phyloP scores from a whole-genome alignment of 1,140 invertebrate species.

The Chrysoperla carnea region DNA sequence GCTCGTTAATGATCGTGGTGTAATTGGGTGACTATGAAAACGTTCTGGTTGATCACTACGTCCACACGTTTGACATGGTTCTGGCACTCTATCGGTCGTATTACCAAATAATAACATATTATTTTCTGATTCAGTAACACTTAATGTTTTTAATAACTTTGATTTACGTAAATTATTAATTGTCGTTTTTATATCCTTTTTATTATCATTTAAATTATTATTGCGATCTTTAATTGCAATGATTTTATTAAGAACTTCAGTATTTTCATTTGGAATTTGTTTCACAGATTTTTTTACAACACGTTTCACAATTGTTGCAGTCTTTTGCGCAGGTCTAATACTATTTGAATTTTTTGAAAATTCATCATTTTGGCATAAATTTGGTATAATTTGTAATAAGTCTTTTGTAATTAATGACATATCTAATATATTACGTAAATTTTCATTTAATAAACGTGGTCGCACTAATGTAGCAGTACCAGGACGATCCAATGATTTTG shows the following conservation, averaged over 20 bases:
- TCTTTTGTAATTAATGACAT: constrained; percentile 39
- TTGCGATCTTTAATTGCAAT: constrained; percentile 1
- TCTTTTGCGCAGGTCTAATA: neutral
- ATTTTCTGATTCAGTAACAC: neutral
- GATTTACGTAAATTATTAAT: neutral
- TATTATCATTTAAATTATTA: constrained; percentile 2
- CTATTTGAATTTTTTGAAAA: neutral
- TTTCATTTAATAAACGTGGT: constrained; percentile 32
- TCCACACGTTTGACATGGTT: constrained; percentile 36
- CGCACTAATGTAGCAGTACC: constrained; percentile 36
- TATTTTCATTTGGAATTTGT: neutral
- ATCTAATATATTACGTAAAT: constrained; percentile 31
- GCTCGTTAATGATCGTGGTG: constrained; percentile 7
- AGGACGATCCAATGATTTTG: constrained; percentile 20
- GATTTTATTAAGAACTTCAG: neutral
- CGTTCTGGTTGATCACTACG: constrained; percentile 33
- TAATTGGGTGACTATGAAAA: constrained; percentile 36
- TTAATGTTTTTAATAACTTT: neutral
- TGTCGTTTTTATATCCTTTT: constrained; percentile 2
- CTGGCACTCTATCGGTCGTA: constrained; percentile 13
- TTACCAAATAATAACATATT: neutral
- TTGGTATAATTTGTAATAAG: constrained; percentile 23
- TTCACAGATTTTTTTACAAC: neutral
- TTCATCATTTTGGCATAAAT: constrained; percentile 12
- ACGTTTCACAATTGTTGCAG: neutral